These are phyloP conservation scores for Adelognathus sp. DNA, from an alignment of 2,888 invertebrate genomes.

Conservation along the genomic window DNA sequence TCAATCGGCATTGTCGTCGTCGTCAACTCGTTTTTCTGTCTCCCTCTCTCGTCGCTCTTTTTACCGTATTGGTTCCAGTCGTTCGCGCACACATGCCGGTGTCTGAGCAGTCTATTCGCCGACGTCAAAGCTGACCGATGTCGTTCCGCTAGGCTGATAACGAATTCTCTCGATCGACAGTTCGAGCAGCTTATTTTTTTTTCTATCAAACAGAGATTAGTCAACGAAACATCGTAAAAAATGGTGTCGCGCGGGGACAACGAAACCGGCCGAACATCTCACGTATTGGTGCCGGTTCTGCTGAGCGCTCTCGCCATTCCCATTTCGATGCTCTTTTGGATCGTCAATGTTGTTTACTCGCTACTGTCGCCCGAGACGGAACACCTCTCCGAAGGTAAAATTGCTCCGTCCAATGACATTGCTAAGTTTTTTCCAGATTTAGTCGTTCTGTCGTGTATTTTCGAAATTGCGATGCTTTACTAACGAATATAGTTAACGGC, in stretches of 20 bases:
- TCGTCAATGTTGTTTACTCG: constrained; percentile 87
- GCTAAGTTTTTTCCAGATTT: too few relatives aligned
- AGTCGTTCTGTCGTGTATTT: too few relatives aligned
- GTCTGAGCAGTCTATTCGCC: neutral
- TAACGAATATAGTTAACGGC: too few relatives aligned
- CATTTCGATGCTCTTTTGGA: constrained; percentile 89
- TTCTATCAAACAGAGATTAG: neutral
- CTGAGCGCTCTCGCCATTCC: too few relatives aligned
- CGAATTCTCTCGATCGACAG: neutral
- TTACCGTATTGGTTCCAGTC: neutral
- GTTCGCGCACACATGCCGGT: neutral
- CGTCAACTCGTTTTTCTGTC: too few relatives aligned
- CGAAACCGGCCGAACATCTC: constrained; percentile 55
- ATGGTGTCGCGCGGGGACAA: constrained; percentile 25
- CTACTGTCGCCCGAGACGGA: constrained; percentile 83
- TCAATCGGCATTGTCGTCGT: too few relatives aligned
- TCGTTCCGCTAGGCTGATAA: neutral
- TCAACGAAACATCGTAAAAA: neutral
- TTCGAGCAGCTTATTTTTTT: neutral
- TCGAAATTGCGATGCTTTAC: too few relatives aligned
- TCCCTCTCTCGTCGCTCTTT: neutral
- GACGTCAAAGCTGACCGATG: neutral
- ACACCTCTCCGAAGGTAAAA: too few relatives aligned
- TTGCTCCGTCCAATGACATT: too few relatives aligned
- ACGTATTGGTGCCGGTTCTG: constrained; percentile 82